phyloP scores from a whole-genome alignment of 2,797 vertebrate genomes.

The Bucorvus abyssinicus region DNA sequence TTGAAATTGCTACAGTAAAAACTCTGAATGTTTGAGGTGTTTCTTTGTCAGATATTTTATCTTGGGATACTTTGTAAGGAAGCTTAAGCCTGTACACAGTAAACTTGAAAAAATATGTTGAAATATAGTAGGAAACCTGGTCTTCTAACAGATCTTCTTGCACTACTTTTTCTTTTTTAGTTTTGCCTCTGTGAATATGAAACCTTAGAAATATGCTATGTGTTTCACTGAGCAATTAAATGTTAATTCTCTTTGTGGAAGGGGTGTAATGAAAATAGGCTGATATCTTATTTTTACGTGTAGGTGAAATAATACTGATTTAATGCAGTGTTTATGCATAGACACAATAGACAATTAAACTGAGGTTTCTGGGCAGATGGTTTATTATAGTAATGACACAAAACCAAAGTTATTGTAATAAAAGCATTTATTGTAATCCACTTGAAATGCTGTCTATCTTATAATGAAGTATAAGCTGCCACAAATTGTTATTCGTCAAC shows the following conservation, averaged over 20 bases:
- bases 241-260: not conserved
- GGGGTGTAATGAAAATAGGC: not conserved
- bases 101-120: not conserved
- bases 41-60: not conserved
- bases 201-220: not conserved
- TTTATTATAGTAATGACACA: not conserved
- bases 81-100: not conserved
- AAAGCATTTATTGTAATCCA: not conserved
- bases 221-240: not conserved
- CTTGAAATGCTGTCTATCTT: not conserved
- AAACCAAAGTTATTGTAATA: constrained; percentile 4
- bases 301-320: constrained; percentile 3
- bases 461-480: not conserved
- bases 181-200: not conserved
- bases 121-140: not conserved
- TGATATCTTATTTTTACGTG: not conserved
- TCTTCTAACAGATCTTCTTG: not conserved
- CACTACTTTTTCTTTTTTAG: not conserved
- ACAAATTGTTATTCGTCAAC: not conserved
- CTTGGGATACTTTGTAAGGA: not conserved
- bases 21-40: not conserved
- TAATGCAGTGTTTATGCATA: not conserved
- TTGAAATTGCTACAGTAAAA: not conserved
- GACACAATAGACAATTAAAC: constrained; percentile 17
- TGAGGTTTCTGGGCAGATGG: constrained; percentile 6